Evolutionary conservation across 2,797 vertebrate species (phyloP), one percentile per base, ranked within the genome.

Genomic region (Sebastes itinus): DNA sequence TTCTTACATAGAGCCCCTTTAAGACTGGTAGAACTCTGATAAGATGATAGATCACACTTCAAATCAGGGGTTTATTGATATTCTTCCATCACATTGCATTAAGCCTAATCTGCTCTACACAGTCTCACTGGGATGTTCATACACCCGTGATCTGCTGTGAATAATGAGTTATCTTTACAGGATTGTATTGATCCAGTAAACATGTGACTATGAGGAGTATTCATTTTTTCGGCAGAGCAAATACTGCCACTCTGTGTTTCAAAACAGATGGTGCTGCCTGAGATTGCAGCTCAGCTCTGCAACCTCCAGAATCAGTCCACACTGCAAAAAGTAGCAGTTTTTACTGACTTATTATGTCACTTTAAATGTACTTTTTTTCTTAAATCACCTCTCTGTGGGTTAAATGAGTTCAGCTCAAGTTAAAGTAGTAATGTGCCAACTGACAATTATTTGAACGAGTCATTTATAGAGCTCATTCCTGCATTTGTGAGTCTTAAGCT

Each of bases 191-290:
- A 90, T 88, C 87, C 75, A 85, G 73, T 72, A 56, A 86, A 84
- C 67, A 77, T 72, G 74, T 71, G 22, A 75, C 79, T 22, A 2
- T 38, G 59, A 70, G 60, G 62, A 28, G 49, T 55, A 72, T 82
- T 84, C 66, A 46, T 66, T 92, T 92, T 71, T 84, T 92, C 87
- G 84, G 69, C 67, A 91, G 85, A 95, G 95, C 85, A 91, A 95
- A 95, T 93, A 95, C 94, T 95, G 95, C 95, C 95, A 93, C 95
- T 93, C 84, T 93, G 95, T 94, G 95, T 95, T 90, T 77, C 88
- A 84, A 93, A 87, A 64, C 77, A 81, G 93, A 92, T 18, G 80
- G 89, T 94, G 92, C 94, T 92, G 87, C 86, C 75, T 82, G 61
- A 78, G 72, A 81, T 30, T 79, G 71, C 55, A 74, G 27, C 80